phyloP scores from a whole-genome alignment of 2,888 invertebrate genomes.

The Teleiodes luculella region DNA sequence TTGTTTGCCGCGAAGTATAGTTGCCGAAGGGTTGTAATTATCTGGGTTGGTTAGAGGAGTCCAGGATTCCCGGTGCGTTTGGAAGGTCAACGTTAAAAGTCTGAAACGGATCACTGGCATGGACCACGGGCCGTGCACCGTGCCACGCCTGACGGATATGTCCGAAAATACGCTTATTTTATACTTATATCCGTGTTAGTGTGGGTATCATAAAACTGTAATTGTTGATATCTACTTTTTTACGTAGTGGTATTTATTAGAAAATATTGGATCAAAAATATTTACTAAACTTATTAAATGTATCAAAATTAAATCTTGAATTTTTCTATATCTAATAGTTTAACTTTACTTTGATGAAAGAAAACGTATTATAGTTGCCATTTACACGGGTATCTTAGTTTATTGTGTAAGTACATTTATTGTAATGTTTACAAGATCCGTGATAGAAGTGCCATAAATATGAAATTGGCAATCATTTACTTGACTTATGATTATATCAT shows the following conservation, averaged over 20 bases:
- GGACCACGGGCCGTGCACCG: too few species aligned
- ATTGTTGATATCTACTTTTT: slow-evolving; percentile 68
- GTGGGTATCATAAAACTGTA: slow-evolving; percentile 59
- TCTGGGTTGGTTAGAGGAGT: slow-evolving; percentile 12
- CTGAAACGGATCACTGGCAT: slow-evolving; percentile 70
- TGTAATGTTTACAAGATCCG: slow-evolving; percentile 45
- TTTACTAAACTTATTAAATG: slow-evolving; percentile 41
- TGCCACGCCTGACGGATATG: slow-evolving; percentile 53
- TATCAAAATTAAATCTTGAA: slow-evolving; percentile 44
- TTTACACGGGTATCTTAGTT: slow-evolving; percentile 48
- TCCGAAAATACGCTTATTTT: slow-evolving; percentile 78
- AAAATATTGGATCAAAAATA: slow-evolving; percentile 39
- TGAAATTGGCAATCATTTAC: slow-evolving; percentile 37
- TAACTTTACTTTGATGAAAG: slow-evolving; percentile 23
- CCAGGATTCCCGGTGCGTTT: slow-evolving; percentile 27
- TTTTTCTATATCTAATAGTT: slow-evolving; percentile 38
- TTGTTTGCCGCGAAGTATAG: too few species aligned
- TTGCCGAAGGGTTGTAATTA: not conserved
- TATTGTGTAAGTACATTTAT: slow-evolving; percentile 39
- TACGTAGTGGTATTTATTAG: slow-evolving; percentile 59
- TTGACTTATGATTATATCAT: not conserved
- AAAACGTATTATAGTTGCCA: slow-evolving; percentile 25
- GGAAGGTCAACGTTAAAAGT: slow-evolving; percentile 60
- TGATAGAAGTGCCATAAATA: slow-evolving; percentile 68
- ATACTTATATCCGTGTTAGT: slow-evolving; percentile 70